A percentile compares a stretch with the other conserved stretches of the same genome.
Evolutionary conservation across 2,113 vertebrate genomes (phyloP).

Genomic region (Pteronura brasiliensis): DNA sequence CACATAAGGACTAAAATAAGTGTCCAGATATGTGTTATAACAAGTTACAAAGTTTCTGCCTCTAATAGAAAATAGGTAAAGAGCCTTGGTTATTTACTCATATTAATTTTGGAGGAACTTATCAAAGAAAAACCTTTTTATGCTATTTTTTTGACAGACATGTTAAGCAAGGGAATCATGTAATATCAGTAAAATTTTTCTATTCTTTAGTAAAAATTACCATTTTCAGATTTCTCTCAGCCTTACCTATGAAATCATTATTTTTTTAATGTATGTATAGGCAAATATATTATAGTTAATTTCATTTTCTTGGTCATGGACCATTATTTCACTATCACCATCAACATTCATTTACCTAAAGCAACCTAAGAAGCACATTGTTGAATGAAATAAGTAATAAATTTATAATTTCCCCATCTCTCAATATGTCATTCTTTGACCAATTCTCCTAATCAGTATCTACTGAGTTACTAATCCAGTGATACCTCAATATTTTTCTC

Average conservation of each 20-base stretch:
- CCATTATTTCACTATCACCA: not conserved
- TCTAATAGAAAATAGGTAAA: not conserved
- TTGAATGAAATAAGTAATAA: not conserved
- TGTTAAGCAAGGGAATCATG: not conserved
- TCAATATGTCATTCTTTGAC: not conserved
- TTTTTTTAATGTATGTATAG: not conserved
- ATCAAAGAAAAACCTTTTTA: not conserved
- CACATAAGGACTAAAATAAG: not conserved
- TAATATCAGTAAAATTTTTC: not conserved
- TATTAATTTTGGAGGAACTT: not conserved
- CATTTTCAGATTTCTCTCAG: not conserved
- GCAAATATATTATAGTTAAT: not conserved
- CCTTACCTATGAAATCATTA: not conserved
- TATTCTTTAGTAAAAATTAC: not conserved
- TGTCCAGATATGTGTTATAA: not conserved
- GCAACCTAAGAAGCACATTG: not conserved
- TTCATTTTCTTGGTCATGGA: not conserved
- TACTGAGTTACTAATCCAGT: not conserved
- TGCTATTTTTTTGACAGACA: not conserved
- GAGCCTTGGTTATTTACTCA: not conserved
- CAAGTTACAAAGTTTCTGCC: not conserved
- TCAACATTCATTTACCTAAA: not conserved
- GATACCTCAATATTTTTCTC: not conserved
- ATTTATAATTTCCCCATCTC: not conserved
- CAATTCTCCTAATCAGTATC: not conserved